Conservation (phyloP, 2,888 invertebrate species). For the Drosophila nigritarsus region DNA sequence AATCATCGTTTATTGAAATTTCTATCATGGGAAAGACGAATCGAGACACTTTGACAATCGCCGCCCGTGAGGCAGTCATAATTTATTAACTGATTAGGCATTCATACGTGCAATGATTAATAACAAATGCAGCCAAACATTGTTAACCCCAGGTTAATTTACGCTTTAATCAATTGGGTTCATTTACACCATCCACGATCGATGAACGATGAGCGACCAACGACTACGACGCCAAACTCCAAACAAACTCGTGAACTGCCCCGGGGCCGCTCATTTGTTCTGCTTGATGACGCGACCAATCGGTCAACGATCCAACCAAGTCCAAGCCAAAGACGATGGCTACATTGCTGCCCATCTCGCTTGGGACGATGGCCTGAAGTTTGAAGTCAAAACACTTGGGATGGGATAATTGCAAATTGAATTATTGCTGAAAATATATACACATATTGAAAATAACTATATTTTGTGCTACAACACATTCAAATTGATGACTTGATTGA, state of each 20-base stretch:
- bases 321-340: background rate
- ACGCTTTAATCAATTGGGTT: constrained; percentile 82
- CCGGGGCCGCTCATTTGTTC: constrained; percentile 73
- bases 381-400: constrained; percentile 77
- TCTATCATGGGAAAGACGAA: constrained; percentile 72
- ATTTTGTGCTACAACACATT: constrained; percentile 80
- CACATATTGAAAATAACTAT: constrained; percentile 77
- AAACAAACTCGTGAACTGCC: constrained; percentile 62
- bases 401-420: constrained; percentile 79
- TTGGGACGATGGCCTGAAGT: constrained; percentile 47
- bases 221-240: constrained; percentile 9
- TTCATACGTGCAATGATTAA: constrained; percentile 80
- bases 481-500: constrained; percentile 81
- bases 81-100: constrained; percentile 81
- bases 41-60: constrained; percentile 57
- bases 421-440: constrained; percentile 75
- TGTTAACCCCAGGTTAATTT: constrained; percentile 81
- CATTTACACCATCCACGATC: constrained; percentile 69
- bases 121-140: constrained; percentile 78
- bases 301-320: constrained; percentile 55
- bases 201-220: background rate
- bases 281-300: constrained; percentile 70
- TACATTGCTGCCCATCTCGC: constrained; percentile 23
- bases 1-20: constrained; percentile 76
- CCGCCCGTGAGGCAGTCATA: constrained; percentile 60